phyloP scores from a whole-genome alignment of 1,140 invertebrate genomes.

The Drosophila arizonae region DNA sequence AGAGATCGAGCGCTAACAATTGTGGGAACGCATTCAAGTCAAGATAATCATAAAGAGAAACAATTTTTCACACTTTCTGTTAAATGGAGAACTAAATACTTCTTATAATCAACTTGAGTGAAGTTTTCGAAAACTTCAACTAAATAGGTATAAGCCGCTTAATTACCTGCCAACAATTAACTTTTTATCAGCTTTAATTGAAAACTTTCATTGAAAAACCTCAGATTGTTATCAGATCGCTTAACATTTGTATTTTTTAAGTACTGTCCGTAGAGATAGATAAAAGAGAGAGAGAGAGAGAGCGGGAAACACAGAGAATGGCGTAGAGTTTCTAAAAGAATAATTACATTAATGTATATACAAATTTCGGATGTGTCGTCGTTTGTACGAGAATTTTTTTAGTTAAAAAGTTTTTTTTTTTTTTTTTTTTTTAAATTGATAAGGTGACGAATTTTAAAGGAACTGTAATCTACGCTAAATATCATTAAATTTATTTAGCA shows the following conservation, averaged over 20 bases:
- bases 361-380: not conserved
- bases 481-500: too few relatives aligned
- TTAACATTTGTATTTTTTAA: not conserved
- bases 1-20: constrained; percentile 17
- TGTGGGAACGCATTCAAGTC: constrained; percentile 9
- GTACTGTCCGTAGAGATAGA: not conserved
- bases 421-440: too few relatives aligned
- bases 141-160: not conserved
- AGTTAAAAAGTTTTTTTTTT: too few relatives aligned
- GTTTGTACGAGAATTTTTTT: too few relatives aligned
- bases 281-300: not conserved
- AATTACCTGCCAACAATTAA: not conserved
- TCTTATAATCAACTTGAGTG: not conserved
- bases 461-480: too few relatives aligned
- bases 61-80: constrained; percentile 22
- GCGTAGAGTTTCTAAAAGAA: not conserved
- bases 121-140: not conserved
- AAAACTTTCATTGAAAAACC: constrained; percentile 17
- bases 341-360: not conserved
- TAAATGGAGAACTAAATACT: not conserved
- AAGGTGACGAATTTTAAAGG: too few relatives aligned
- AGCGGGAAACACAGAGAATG: not conserved
- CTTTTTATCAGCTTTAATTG: constrained; percentile 21
- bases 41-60: not conserved
- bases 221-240: constrained; percentile 18